These are phyloP conservation scores for Phymanthus crucifer DNA, from an alignment of 92 coral and sea anemone species.

Conservation along the genomic window DNA sequence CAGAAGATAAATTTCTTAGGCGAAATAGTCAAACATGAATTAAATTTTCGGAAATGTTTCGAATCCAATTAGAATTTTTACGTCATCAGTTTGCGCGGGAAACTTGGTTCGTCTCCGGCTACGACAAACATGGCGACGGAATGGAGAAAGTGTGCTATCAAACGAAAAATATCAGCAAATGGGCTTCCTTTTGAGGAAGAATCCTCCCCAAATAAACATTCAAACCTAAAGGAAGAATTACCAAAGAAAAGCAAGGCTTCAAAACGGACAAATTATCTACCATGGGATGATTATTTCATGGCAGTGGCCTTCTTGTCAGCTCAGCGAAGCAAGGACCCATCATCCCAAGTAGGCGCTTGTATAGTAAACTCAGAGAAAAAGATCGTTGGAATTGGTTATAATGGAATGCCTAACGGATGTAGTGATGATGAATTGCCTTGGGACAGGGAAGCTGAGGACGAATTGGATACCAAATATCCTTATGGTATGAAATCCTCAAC, in stretches of 20 bases:
- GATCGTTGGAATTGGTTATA: slow-evolving; percentile 99
- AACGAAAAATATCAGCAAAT: slow-evolving; percentile 16
- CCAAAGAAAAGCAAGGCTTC: slow-evolving; percentile 2
- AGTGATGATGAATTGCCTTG: slow-evolving; percentile 93
- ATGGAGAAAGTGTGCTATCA: background rate
- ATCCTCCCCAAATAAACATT: background rate
- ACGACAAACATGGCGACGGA: background rate
- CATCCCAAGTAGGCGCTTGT: slow-evolving; percentile 97
- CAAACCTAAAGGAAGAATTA: background rate
- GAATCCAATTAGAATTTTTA: background rate
- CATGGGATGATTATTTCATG: slow-evolving; percentile 98
- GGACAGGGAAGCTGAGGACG: slow-evolving; percentile 75
- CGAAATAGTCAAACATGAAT: background rate
- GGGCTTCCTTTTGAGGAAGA: background rate
- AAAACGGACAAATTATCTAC: slow-evolving; percentile 78
- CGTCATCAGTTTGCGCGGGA: slow-evolving; percentile 35
- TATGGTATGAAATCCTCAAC: slow-evolving; percentile 54
- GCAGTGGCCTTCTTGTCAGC: slow-evolving; percentile 98
- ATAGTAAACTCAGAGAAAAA: slow-evolving; percentile 84
- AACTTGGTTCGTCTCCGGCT: background rate
- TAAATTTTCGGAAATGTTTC: background rate
- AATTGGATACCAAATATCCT: slow-evolving; percentile 93
- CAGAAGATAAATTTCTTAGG: background rate
- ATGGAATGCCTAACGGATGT: slow-evolving; percentile 99
- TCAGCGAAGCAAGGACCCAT: slow-evolving; percentile 97